These are phyloP conservation scores for Sarcophaga carnaria DNA, from an alignment of 2,888 invertebrate species.

Conservation along the genomic window DNA sequence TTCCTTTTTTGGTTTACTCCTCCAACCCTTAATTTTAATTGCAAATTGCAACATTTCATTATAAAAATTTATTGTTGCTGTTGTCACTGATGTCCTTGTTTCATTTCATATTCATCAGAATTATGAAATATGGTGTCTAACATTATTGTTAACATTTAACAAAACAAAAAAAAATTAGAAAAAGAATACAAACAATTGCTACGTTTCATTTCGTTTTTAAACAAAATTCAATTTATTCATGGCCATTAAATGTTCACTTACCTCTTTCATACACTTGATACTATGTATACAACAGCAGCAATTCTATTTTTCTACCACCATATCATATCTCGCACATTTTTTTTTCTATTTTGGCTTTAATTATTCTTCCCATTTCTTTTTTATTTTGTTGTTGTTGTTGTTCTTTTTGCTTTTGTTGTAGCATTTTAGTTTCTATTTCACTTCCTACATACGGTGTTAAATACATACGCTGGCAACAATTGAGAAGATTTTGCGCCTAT, in stretches of 20 bases:
- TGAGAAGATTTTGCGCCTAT: constrained; percentile 16
- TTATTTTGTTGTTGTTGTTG: background rate
- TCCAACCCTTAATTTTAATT: background rate
- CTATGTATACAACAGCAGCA: background rate
- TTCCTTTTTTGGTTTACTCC: too few species aligned
- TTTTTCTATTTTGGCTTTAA: background rate
- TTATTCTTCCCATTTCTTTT: constrained; percentile 4
- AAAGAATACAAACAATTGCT: constrained; percentile 2
- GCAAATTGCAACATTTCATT: background rate
- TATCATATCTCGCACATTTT: background rate
- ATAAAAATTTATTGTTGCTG: too few species aligned
- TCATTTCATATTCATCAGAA: background rate
- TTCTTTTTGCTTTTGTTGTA: constrained; percentile 14
- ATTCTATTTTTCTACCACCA: background rate
- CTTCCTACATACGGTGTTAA: constrained; percentile 19
- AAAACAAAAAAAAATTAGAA: background rate
- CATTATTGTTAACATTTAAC: constrained; percentile 14
- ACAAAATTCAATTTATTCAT: constrained; percentile 53
- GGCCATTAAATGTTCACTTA: constrained; percentile 59
- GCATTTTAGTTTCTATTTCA: constrained; percentile 30
- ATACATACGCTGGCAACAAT: constrained; percentile 19
- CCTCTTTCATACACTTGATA: constrained; percentile 38
- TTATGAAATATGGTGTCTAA: background rate
- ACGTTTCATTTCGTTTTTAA: background rate
- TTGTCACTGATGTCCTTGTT: too few species aligned